Evolutionary conservation across 1,140 invertebrate genomes (phyloP).

Genomic region (Anastatus disparis): DNA sequence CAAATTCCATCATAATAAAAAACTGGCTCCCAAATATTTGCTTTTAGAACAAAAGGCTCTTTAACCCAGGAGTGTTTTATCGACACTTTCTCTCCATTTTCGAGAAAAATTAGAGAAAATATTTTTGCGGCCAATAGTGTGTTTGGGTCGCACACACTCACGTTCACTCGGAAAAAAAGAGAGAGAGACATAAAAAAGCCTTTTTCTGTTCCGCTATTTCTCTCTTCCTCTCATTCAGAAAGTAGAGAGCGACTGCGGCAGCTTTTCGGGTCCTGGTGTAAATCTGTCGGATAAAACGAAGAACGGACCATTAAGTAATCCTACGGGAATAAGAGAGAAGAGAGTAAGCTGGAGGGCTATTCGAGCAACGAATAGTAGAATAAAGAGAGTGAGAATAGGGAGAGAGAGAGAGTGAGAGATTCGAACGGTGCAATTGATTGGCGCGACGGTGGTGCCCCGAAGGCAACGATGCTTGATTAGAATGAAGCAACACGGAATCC

Average conservation of each 20-base stretch:
- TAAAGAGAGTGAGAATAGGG: slow-evolving; percentile 43
- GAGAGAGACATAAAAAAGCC: background rate
- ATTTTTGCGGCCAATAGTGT: slow-evolving; percentile 21
- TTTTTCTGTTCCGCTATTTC: slow-evolving; percentile 10
- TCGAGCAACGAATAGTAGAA: too few species aligned
- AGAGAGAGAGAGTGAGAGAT: slow-evolving; percentile 50
- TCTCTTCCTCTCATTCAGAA: background rate
- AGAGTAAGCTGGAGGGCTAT: slow-evolving; percentile 45
- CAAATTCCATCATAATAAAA: background rate
- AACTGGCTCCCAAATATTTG: background rate
- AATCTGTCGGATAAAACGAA: slow-evolving; percentile 64
- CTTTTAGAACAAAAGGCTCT: background rate
- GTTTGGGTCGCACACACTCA: too few species aligned
- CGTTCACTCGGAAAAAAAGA: slow-evolving; percentile 28
- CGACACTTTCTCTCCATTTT: background rate
- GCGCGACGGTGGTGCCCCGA: slow-evolving; percentile 49
- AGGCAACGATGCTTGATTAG: slow-evolving; percentile 62
- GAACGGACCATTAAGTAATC: slow-evolving; percentile 64
- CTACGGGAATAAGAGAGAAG: slow-evolving; percentile 50
- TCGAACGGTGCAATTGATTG: slow-evolving; percentile 63
- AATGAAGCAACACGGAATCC: slow-evolving; percentile 66
- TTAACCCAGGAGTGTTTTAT: slow-evolving; percentile 20
- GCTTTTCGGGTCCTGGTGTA: slow-evolving; percentile 49
- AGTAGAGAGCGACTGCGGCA: background rate
- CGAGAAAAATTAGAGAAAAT: slow-evolving; percentile 25